Evolutionary conservation across 2,888 invertebrate genomes (phyloP).

Genomic region (Blastobasis adustella): DNA sequence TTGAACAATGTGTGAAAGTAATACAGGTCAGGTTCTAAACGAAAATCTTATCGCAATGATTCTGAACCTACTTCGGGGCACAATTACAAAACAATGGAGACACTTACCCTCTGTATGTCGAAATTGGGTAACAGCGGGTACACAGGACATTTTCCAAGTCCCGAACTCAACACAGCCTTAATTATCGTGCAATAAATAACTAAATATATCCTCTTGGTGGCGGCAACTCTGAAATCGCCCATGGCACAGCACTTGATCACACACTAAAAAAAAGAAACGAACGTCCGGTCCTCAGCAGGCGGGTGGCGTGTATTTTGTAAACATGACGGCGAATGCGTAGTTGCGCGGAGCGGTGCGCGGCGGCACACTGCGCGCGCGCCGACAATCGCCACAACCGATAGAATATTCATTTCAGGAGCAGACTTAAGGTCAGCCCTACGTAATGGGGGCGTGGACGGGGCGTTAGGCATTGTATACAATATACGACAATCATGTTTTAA

Average conservation of each 20-base stretch:
- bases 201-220: slow-evolving; percentile 28
- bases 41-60: too few relatives aligned
- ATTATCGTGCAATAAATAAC: slow-evolving; percentile 35
- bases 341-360: background rate
- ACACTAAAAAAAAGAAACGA: slow-evolving; percentile 1
- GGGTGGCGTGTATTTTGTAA: slow-evolving; percentile 5
- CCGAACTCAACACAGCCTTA: slow-evolving; percentile 50
- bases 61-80: too few relatives aligned
- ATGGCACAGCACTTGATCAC: slow-evolving; percentile 30
- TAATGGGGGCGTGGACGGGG: slow-evolving; percentile 11
- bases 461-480: slow-evolving; percentile 1
- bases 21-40: too few relatives aligned
- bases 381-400: slow-evolving; percentile 8
- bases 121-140: slow-evolving; percentile 79
- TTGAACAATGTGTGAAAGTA: too few relatives aligned
- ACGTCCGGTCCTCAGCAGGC: background rate
- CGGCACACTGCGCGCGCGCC: slow-evolving; percentile 14
- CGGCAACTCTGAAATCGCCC: slow-evolving; percentile 49
- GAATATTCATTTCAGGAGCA: slow-evolving; percentile 13
- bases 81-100: too few relatives aligned
- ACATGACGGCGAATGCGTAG: slow-evolving; percentile 12
- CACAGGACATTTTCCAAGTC: slow-evolving; percentile 80
- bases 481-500: too few relatives aligned
- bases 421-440: slow-evolving; percentile 10
- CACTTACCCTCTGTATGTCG: slow-evolving; percentile 78